Base-by-base conservation (phyloP, 2,888 invertebrate genomes). In the Epsilonema sp. region DNA sequence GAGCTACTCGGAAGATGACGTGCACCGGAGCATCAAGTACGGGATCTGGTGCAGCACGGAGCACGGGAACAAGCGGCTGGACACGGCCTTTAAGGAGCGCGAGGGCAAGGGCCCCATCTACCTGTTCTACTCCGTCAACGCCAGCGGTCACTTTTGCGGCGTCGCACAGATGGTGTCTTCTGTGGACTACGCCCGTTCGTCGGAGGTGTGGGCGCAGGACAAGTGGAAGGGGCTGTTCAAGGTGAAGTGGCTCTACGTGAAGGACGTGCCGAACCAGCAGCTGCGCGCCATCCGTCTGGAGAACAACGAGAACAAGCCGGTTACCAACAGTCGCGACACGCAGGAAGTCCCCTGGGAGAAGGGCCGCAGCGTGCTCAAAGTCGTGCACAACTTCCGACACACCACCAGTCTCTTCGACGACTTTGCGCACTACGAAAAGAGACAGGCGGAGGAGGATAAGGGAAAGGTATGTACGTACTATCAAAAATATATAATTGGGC, bases 31-130 rank as follows among this genome's bases (percentile, higher is more conserved):
- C 63, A 92, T 94, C 69, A 92, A 92, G 70, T 92, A 94, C 69
- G 87, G 86, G 71, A 92, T 94, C 64, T 94, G 94, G 94, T 94
- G 92, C 72, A 87, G 87, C 62, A 94, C 94, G 19, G 90, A 92
- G 67, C 87, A 90, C 65, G 94, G 92, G 52, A 73, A 94, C 70
- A 89, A 90, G 68, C 77, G 89, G 47, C 74, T 94, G 56, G 90
- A 94, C 68, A 76, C 80, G 56, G 92, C 92, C 44, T 92, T 77
- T 67, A 78, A 79, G 55, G 80, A 80, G 59, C 75, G 79, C 44
- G 82, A 84, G 60, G 75, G 75, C 60, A 80, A 80, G 55, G 82
- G 83, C 41, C 75, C 78, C 49, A 77, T 94, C 38, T 86, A 79
- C 72, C 74, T 94, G 57, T 82, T 90, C 66, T 94, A 84, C 70